These are phyloP conservation scores for Dioctria rufipes DNA, from an alignment of 2,888 invertebrate species.

Conservation along the genomic window DNA sequence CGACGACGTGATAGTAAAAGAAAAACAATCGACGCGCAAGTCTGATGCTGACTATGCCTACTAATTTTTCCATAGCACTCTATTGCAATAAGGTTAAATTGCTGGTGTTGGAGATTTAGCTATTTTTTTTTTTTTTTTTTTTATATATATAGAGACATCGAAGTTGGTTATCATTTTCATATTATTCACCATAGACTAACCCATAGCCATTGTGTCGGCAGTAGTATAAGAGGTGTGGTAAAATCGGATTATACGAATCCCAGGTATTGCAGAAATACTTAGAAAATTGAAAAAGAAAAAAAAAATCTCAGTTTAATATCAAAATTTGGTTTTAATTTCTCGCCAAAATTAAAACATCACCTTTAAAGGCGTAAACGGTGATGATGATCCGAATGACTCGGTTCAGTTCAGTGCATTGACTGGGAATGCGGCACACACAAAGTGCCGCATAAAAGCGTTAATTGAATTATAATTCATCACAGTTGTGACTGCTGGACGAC, in stretches of 20 bases:
- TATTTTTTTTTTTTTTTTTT: constrained; percentile 12
- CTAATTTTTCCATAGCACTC: constrained; percentile 29
- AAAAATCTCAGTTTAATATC: not conserved
- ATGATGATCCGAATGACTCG: not conserved
- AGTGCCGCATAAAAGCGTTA: constrained; percentile 3
- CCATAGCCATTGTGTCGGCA: not conserved
- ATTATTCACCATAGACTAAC: not conserved
- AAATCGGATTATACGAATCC: not conserved
- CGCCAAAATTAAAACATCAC: constrained; percentile 3
- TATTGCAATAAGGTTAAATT: not conserved
- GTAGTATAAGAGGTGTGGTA: not conserved
- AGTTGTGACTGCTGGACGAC: not conserved
- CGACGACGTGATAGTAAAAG: constrained; percentile 16
- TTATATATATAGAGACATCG: constrained; percentile 5
- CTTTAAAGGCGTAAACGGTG: constrained; percentile 21
- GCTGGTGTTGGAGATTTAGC: not conserved
- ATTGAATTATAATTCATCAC: constrained; percentile 41
- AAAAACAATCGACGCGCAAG: constrained; percentile 16
- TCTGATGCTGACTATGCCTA: constrained; percentile 32
- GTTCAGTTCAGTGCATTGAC: constrained; percentile 18
- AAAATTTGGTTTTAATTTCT: not conserved
- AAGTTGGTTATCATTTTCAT: constrained; percentile 12
- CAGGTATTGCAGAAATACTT: constrained; percentile 3
- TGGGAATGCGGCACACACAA: not conserved
- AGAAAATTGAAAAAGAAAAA: not conserved